A percentile compares a stretch with the other conserved stretches of the same genome.
phyloP scores from a whole-genome alignment of 2,888 invertebrate species.

The Pristionchus fissidentatus region DNA sequence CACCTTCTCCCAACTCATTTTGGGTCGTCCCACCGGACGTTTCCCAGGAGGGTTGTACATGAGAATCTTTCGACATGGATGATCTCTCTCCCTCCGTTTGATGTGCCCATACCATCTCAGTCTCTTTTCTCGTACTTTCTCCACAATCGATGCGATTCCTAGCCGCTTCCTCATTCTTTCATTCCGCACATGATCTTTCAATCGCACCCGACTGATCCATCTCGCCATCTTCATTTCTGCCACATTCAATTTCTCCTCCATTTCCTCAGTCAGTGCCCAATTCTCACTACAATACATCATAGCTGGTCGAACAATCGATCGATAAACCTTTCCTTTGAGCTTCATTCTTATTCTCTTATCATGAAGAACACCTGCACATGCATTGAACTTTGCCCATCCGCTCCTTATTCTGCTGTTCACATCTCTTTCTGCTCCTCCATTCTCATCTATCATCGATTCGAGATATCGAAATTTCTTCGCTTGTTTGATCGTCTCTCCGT shows the following conservation, averaged over 20 bases:
- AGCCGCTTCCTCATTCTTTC: neutral
- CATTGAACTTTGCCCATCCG: conserved; percentile 22
- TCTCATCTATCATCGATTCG: neutral
- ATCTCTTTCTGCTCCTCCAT: conserved; percentile 14
- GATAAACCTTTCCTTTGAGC: conserved; percentile 8
- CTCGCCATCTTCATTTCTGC: conserved; percentile 20
- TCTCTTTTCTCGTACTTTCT: neutral
- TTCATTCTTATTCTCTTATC: conserved; percentile 12
- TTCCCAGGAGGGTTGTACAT: neutral
- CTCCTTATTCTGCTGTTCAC: conserved; percentile 10
- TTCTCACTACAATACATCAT: conserved; percentile 9
- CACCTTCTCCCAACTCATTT: neutral
- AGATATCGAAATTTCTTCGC: conserved; percentile 8
- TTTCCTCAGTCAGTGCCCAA: neutral
- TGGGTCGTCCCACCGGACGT: neutral
- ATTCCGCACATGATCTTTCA: neutral
- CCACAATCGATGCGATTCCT: neutral
- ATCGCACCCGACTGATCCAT: neutral
- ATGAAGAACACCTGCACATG: neutral
- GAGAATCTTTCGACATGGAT: conserved; percentile 10
- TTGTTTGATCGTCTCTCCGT: neutral
- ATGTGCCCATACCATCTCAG: conserved; percentile 18
- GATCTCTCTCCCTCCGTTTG: neutral
- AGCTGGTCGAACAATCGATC: neutral
- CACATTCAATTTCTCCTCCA: neutral